Percentiles rank a stretch among this genome's conserved stretches.
Evolutionary conservation across 2,113 vertebrate genomes (phyloP).

Genomic region (Petromus typicus): DNA sequence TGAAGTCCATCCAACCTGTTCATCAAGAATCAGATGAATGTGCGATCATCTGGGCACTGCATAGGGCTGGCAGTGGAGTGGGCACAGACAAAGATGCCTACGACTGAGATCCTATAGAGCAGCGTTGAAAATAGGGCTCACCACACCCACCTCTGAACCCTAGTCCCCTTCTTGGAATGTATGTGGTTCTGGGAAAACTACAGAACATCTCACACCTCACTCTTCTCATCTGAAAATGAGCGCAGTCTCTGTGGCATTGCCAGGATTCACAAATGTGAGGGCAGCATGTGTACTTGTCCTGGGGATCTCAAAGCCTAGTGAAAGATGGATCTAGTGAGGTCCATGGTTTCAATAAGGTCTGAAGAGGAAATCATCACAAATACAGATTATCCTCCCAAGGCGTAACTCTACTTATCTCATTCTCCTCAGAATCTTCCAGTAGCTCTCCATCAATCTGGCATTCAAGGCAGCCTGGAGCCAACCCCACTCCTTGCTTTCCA

Average conservation of each 20-base stretch:
- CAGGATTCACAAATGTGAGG: not conserved
- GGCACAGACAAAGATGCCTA: not conserved
- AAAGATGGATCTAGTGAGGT: not conserved
- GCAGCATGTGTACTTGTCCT: not conserved
- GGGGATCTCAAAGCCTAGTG: not conserved
- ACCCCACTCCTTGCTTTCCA: not conserved
- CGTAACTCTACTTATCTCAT: not conserved
- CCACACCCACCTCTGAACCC: not conserved
- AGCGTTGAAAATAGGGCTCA: not conserved
- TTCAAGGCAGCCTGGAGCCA: not conserved
- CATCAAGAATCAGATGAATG: slow-evolving; percentile 6
- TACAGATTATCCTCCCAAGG: not conserved
- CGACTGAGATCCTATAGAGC: not conserved
- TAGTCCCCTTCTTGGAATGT: not conserved
- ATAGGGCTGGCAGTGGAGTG: not conserved
- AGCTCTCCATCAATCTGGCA: not conserved
- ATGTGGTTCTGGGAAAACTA: not conserved
- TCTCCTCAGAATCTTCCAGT: not conserved
- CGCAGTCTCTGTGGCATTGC: not conserved
- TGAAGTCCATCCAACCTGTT: not conserved
- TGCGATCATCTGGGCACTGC: not conserved
- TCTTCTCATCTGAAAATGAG: not conserved
- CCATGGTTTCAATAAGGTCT: not conserved
- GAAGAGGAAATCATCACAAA: not conserved
- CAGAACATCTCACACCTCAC: not conserved